These are phyloP conservation scores for Rhagophthalmus giganteus DNA, from an alignment of 2,888 invertebrate genomes.

Conservation along the genomic window DNA sequence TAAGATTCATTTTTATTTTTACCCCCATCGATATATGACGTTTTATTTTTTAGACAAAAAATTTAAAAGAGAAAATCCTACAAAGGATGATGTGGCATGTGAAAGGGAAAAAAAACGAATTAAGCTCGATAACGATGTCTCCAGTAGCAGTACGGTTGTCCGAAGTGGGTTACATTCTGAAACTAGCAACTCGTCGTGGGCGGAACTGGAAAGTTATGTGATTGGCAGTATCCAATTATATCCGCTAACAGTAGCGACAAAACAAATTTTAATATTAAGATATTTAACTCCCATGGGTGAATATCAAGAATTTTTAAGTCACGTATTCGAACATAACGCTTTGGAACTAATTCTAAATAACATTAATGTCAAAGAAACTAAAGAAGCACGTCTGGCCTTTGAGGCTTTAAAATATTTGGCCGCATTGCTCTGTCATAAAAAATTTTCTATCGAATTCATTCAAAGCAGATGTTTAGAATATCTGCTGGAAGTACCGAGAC, in stretches of 20 bases:
- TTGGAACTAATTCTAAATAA: slow-evolving; percentile 88
- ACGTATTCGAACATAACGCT: slow-evolving; percentile 92
- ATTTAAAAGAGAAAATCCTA: no score
- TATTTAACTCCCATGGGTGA: slow-evolving; percentile 98
- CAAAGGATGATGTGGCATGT: no score
- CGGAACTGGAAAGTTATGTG: slow-evolving; percentile 84
- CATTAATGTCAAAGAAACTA: slow-evolving; percentile 83
- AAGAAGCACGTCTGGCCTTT: slow-evolving; percentile 91
- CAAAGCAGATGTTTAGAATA: slow-evolving; percentile 84
- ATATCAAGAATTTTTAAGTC: slow-evolving; percentile 94
- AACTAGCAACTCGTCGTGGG: slow-evolving; percentile 87
- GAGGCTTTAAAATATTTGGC: slow-evolving; percentile 95
- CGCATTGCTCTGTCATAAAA: slow-evolving; percentile 94
- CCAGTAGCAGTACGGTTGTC: not conserved
- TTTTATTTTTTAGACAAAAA: no score
- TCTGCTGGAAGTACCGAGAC: slow-evolving; percentile 86
- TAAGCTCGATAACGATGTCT: not conserved
- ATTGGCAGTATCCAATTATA: slow-evolving; percentile 88
- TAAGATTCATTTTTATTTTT: no score
- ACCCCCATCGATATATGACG: no score
- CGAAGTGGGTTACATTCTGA: slow-evolving; percentile 48
- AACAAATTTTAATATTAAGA: slow-evolving; percentile 89
- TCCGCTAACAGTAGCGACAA: slow-evolving; percentile 85
- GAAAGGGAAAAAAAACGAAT: not conserved
- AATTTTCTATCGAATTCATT: slow-evolving; percentile 96